Evolutionary conservation across 2,888 invertebrate species (phyloP), one percentile per base, ranked within the genome.

Genomic region (Tachina lurida): DNA sequence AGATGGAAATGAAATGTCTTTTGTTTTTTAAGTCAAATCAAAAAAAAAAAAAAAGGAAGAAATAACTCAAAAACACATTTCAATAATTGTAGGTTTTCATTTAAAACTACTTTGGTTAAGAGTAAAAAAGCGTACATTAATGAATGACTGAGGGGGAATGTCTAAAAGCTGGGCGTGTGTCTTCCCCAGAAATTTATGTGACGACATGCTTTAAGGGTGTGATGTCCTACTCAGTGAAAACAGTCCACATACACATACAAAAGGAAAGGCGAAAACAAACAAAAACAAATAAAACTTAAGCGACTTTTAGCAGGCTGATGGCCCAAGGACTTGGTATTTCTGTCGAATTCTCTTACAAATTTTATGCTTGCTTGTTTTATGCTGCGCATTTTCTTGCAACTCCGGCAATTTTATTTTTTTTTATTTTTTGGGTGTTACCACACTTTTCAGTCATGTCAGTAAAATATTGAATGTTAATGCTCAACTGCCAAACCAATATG

Each of bases 1-100:
- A 77, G 79, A 71, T 67, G 49, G 70, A 67, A 77, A 60, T 77
- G 70, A 31, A 31, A 31, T 31, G 31, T 31, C 31, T 58, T 56
- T 56, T 80, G 73, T 77, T 45, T 58, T 70, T 74, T 71, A 52
- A 54, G 41, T 73, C 31, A 78, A 84, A 71, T 58, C 56, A 17
- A 54, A 74, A 68, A 62, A n/a, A 12, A 49, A 19, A 2, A 62
- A 68, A 60, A 67, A 43, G 12, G 9, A 68, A 12, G 7, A 52
- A 52, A 17, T 52, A 67, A 71, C 17, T 22, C 22, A 73, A 67
- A 86, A 83, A 86, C 91, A 91, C 91, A 90, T 91, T 91, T 91
- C 88, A 90, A 90, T 91, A 91, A 91, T 91, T 91, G 90, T 89
- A 88, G 91, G 91, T 89, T 91, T 88, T 85, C 82, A 83, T 81